Percentiles rank a stretch among this genome's conserved stretches.
Conservation (phyloP, 2,113 vertebrate species). For the Sus scrofa region DNA sequence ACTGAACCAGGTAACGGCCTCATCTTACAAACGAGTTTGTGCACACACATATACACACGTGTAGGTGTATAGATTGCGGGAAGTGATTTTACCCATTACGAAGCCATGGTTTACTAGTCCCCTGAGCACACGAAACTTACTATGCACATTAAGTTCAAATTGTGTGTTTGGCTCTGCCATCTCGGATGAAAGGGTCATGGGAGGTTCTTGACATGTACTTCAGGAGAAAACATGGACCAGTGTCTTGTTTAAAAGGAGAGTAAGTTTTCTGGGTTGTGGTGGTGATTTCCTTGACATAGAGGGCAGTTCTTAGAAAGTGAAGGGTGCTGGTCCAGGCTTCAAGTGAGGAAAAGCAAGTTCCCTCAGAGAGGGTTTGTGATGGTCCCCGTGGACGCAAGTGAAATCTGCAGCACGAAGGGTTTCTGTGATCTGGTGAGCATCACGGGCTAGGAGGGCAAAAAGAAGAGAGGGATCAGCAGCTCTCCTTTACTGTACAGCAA, state of each 20-base stretch:
- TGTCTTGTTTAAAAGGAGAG: neutral
- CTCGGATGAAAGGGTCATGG: neutral
- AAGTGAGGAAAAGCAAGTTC: neutral
- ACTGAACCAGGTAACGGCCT: neutral
- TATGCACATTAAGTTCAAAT: neutral
- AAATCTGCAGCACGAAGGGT: neutral
- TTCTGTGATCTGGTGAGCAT: neutral
- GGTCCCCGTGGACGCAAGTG: neutral
- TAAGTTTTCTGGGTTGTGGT: neutral
- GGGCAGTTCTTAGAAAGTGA: neutral
- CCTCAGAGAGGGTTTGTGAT: neutral
- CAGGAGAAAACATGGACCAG: neutral
- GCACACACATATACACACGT: fast-evolving
- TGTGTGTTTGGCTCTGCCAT: neutral
- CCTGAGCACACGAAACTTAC: neutral
- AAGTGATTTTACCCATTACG: neutral
- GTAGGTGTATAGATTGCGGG: neutral
- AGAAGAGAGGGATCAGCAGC: neutral
- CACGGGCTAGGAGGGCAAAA: neutral
- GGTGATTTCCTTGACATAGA: neutral
- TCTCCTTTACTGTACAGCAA: neutral
- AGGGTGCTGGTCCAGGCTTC: neutral
- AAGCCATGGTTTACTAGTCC: neutral
- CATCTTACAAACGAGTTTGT: neutral
- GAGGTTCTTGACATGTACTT: neutral